These are phyloP conservation scores for Oophaga sylvatica DNA, from an alignment of 2,797 vertebrate species.

Conservation along the genomic window DNA sequence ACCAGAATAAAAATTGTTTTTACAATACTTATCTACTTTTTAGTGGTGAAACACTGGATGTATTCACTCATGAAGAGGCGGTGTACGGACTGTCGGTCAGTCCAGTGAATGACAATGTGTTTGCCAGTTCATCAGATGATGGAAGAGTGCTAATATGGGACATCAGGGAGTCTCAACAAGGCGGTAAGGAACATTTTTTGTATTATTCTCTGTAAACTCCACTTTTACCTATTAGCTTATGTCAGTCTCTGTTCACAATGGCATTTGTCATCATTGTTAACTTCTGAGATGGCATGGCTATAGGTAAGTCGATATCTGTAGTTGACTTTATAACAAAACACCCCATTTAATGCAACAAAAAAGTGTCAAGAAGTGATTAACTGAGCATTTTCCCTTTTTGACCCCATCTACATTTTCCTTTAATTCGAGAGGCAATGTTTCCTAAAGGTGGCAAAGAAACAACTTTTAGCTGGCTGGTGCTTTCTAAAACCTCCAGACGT, in stretches of 20 bases:
- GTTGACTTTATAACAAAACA: too few species aligned
- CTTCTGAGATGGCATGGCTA: too few species aligned
- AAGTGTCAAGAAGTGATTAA: too few species aligned
- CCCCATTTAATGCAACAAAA: too few species aligned
- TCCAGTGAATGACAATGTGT: constrained; percentile 96
- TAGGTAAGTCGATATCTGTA: background rate
- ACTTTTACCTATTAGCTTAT: background rate
- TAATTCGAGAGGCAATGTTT: too few species aligned
- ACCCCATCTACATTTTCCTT: too few species aligned
- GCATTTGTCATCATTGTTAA: background rate
- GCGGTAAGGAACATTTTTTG: constrained; percentile 78
- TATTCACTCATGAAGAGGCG: constrained; percentile 96
- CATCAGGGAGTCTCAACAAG: constrained; percentile 90
- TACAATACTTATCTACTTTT: constrained; percentile 53
- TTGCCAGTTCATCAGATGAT: constrained; percentile 97
- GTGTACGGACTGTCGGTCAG: constrained; percentile 97
- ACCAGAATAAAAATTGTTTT: background rate
- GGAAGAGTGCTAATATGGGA: constrained; percentile 98
- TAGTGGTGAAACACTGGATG: constrained; percentile 92
- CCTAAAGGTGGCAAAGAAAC: too few species aligned
- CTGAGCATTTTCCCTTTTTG: too few species aligned
- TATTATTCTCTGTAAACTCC: background rate
- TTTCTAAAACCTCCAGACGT: too few species aligned
- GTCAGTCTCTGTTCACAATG: background rate
- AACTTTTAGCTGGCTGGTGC: too few species aligned